These are phyloP conservation scores for Popillia japonica DNA, from an alignment of 1,140 invertebrate genomes.

Conservation along the genomic window DNA sequence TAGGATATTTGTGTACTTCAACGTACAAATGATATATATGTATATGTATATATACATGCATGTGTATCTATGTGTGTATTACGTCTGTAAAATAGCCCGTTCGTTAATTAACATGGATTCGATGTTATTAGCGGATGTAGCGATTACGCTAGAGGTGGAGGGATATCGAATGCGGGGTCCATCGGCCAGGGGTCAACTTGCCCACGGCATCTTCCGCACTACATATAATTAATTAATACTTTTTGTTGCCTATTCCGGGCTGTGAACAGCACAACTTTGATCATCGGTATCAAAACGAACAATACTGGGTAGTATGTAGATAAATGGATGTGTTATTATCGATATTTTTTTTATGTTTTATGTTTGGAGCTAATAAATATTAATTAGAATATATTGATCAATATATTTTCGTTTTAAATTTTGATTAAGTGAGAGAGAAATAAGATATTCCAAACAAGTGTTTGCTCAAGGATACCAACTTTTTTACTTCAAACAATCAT, in stretches of 20 bases:
- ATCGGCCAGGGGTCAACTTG: constrained; percentile 42
- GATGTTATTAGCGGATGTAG: constrained; percentile 42
- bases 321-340: neutral
- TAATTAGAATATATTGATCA: too few relatives aligned
- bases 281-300: neutral
- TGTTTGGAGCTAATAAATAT: too few relatives aligned
- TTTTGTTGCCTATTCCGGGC: constrained; percentile 18
- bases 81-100: constrained; percentile 33
- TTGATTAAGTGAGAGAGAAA: too few relatives aligned
- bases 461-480: too few relatives aligned
- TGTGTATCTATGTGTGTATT: neutral
- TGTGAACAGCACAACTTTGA: neutral
- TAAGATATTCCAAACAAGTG: too few relatives aligned
- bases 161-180: neutral
- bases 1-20: neutral
- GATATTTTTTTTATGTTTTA: too few relatives aligned
- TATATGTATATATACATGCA: neutral
- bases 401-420: too few relatives aligned
- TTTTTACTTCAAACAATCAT: too few relatives aligned
- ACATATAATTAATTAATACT: constrained; percentile 34
- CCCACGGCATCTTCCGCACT: constrained; percentile 41
- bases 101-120: constrained; percentile 42
- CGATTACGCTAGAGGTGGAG: constrained; percentile 36
- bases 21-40: neutral
- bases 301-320: neutral